phyloP scores from a whole-genome alignment of 1,140 invertebrate species.

The Pachypeltis micranthus region DNA sequence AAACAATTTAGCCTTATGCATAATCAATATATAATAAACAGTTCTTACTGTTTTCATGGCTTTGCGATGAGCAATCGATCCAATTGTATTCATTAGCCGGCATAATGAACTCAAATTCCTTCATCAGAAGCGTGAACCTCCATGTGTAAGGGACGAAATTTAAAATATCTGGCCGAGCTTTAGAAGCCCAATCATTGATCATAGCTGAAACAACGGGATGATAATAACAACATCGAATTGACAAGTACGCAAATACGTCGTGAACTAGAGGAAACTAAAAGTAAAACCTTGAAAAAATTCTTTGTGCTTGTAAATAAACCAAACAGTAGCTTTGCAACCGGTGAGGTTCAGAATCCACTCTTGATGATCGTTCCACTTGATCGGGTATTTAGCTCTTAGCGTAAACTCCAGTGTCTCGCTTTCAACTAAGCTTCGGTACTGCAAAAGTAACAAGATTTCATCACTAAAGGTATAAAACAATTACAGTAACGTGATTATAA shows the following conservation, averaged over 20 bases:
- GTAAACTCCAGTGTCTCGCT: slow-evolving; percentile 91
- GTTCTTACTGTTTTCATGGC: slow-evolving; percentile 70
- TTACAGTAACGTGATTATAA: no score
- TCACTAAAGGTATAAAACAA: no score
- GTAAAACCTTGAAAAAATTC: slow-evolving; percentile 89
- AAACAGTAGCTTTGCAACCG: slow-evolving; percentile 84
- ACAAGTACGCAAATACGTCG: no score
- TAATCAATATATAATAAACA: slow-evolving; percentile 1
- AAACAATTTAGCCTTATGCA: no score
- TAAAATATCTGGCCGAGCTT: slow-evolving; percentile 77
- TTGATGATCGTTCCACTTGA: slow-evolving; percentile 89
- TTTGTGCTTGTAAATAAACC: slow-evolving; percentile 88
- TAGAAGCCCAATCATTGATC: slow-evolving; percentile 91
- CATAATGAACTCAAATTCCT: slow-evolving; percentile 92
- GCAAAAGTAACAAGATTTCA: no score
- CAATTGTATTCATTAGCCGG: slow-evolving; percentile 96
- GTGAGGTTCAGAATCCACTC: slow-evolving; percentile 82
- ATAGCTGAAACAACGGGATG: no score
- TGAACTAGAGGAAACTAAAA: no score
- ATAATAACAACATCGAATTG: slow-evolving; percentile 15
- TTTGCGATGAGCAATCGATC: slow-evolving; percentile 93
- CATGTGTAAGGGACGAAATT: slow-evolving; percentile 96
- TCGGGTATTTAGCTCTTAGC: slow-evolving; percentile 71
- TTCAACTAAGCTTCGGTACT: slow-evolving; percentile 77
- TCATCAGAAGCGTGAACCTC: slow-evolving; percentile 79